These are phyloP conservation scores for Cryptotermes secundus DNA, from an alignment of 1,140 invertebrate genomes.

Conservation along the genomic window DNA sequence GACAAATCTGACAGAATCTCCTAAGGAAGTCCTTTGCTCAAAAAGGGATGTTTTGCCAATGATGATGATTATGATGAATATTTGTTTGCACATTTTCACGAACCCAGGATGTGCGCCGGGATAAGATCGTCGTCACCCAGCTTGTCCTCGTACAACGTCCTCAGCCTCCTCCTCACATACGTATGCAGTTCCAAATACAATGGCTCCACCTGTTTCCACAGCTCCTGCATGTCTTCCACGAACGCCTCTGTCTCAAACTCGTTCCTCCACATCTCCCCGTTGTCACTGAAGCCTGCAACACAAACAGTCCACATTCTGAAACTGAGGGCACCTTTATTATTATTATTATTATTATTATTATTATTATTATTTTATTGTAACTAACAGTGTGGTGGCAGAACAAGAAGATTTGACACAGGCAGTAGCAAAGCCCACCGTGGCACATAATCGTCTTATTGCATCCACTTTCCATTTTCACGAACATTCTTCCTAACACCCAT, in stretches of 20 bases:
- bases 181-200: constrained; percentile 85
- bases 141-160: constrained; percentile 43
- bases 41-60: too few relatives aligned
- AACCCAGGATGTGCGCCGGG: constrained; percentile 35
- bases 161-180: constrained; percentile 69
- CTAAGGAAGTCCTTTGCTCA: too few relatives aligned
- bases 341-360: background rate
- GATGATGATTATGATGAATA: too few relatives aligned
- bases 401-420: too few relatives aligned
- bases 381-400: too few relatives aligned
- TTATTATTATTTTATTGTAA: background rate
- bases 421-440: too few relatives aligned
- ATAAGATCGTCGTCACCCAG: constrained; percentile 25
- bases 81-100: too few relatives aligned
- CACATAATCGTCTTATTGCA: too few relatives aligned
- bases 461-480: too few relatives aligned
- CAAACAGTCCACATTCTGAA: background rate
- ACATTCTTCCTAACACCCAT: too few relatives aligned
- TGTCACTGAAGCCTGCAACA: constrained; percentile 29
- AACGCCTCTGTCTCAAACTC: constrained; percentile 45
- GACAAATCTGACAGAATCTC: too few relatives aligned
- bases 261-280: constrained; percentile 35
- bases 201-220: constrained; percentile 59
- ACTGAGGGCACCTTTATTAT: background rate
- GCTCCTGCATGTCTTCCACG: constrained; percentile 43